A percentile compares a stretch with the other conserved stretches of the same genome.
Conservation (phyloP, 2,888 invertebrate species). For the Archips xylosteana region DNA sequence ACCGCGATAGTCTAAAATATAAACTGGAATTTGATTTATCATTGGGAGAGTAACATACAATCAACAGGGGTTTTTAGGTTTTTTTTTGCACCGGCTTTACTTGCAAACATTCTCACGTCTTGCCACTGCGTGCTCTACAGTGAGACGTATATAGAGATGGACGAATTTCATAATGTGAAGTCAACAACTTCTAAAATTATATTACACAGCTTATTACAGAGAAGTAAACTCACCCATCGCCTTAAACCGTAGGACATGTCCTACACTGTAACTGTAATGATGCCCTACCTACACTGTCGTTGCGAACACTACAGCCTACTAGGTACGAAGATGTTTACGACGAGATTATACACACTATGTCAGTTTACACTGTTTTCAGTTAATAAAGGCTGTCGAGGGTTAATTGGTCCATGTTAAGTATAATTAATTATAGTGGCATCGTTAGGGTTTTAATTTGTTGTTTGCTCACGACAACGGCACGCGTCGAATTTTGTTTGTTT, state of each 20-base stretch:
- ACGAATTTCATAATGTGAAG: no score
- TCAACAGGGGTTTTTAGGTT: no score
- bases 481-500: neutral
- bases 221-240: neutral
- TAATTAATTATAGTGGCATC: slow-evolving; percentile 10
- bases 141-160: no score
- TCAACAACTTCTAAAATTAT: no score
- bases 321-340: neutral
- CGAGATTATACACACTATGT: neutral
- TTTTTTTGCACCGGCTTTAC: no score
- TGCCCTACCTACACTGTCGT: neutral
- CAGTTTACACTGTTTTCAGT: slow-evolving; percentile 5
- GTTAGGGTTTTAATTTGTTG: slow-evolving; percentile 9
- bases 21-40: no score
- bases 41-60: no score
- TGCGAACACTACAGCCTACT: neutral
- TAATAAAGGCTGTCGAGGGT: slow-evolving; percentile 9
- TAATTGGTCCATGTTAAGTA: slow-evolving; percentile 1
- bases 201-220: no score
- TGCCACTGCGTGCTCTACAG: no score
- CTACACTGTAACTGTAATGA: no score
- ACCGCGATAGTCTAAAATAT: no score
- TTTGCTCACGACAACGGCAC: neutral
- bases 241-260: neutral
- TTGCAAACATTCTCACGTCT: no score